These are phyloP conservation scores for Styela clava DNA, from an alignment of 23 tunicate species.

Conservation along the genomic window DNA sequence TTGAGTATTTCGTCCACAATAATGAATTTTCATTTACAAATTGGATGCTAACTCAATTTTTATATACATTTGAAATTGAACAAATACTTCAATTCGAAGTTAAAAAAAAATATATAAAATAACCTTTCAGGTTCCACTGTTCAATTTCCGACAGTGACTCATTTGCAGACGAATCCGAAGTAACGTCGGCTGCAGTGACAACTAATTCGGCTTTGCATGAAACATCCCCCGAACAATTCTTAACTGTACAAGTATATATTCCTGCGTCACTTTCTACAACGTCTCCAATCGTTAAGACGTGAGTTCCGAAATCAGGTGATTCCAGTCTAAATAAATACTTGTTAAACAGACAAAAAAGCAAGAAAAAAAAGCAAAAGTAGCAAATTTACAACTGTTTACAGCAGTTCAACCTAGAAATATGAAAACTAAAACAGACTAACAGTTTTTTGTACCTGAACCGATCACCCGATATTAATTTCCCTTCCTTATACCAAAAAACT, in stretches of 20 bases:
- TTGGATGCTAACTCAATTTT: too few species aligned
- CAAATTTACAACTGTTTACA: too few species aligned
- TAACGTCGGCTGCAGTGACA: neutral
- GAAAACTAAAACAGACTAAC: too few species aligned
- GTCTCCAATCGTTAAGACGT: neutral
- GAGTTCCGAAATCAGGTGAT: slow-evolving; percentile 16
- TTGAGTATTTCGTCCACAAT: too few species aligned
- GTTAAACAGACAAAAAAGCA: too few species aligned
- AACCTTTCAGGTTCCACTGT: neutral
- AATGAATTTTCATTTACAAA: too few species aligned
- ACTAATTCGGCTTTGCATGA: slow-evolving; percentile 42
- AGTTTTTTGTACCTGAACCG: slow-evolving; percentile 14
- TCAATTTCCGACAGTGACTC: neutral
- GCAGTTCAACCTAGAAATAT: too few species aligned
- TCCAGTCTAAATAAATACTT: slow-evolving; percentile 17
- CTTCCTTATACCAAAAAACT: slow-evolving; percentile 31
- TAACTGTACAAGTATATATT: slow-evolving; percentile 26
- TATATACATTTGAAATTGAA: too few species aligned
- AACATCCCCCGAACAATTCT: slow-evolving; percentile 24
- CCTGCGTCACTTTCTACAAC: slow-evolving; percentile 11
- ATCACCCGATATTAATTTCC: neutral
- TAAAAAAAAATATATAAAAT: too few species aligned
- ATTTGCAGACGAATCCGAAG: slow-evolving; percentile 5
- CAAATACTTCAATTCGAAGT: too few species aligned
- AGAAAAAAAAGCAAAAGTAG: too few species aligned